Conservation (phyloP, 2,113 vertebrate species). For the Oreochromis spilurus region DNA sequence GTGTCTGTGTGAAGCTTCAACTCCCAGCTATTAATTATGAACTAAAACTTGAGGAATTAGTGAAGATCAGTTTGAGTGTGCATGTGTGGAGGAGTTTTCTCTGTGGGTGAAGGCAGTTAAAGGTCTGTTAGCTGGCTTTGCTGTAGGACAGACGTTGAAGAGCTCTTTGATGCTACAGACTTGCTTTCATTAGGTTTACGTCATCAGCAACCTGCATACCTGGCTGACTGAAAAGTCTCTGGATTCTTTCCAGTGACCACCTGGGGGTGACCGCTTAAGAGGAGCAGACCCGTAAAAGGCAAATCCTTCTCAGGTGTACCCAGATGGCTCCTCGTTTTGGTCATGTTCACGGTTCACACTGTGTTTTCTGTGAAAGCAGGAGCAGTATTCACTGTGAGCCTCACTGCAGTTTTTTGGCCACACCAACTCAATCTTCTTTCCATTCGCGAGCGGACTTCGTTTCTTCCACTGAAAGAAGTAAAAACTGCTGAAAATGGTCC, state of each 20-base stretch:
- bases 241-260: not conserved
- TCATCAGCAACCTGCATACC: not conserved
- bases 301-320: too few species aligned
- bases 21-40: not conserved
- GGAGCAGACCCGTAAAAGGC: accelerated
- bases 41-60: not conserved
- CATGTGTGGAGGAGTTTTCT: not conserved
- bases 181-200: not conserved
- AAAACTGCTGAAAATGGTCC: too few species aligned
- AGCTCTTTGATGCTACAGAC: not conserved
- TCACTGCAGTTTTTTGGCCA: too few species aligned
- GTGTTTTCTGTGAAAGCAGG: not conserved
- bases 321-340: too few species aligned
- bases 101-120: not conserved
- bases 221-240: not conserved
- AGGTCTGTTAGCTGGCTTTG: not conserved
- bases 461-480: too few species aligned
- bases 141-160: not conserved
- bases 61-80: not conserved
- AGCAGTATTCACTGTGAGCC: too few species aligned
- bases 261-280: not conserved
- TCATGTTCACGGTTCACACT: not conserved
- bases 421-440: too few species aligned
- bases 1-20: not conserved
- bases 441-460: too few species aligned